phyloP scores from a whole-genome alignment of 2,888 invertebrate genomes.

The Kryphioiulus occultus region DNA sequence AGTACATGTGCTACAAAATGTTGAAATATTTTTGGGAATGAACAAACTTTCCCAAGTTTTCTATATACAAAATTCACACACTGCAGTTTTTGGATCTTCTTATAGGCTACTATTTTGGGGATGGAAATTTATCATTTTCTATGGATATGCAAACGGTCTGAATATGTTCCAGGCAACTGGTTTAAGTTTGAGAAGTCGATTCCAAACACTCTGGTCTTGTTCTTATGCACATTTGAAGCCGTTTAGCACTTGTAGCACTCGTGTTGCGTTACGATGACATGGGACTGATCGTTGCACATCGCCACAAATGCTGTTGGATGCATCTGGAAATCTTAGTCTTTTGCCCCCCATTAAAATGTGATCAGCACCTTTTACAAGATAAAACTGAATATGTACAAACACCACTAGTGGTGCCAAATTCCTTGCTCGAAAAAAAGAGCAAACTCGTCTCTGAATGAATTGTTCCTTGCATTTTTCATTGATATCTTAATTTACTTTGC shows the following conservation, averaged over 20 bases:
- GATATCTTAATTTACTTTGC: constrained; percentile 50
- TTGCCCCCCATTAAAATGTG: neutral
- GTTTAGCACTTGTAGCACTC: neutral
- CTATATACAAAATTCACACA: constrained; percentile 17
- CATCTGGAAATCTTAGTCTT: neutral
- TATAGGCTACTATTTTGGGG: neutral
- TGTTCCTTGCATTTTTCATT: neutral
- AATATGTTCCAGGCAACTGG: neutral
- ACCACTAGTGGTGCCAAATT: neutral
- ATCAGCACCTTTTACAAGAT: constrained; percentile 20
- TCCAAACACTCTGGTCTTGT: neutral
- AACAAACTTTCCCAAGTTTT: neutral
- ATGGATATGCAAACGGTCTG: neutral
- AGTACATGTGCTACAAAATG: neutral
- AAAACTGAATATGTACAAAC: neutral
- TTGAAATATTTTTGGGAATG: neutral
- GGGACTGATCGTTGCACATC: neutral
- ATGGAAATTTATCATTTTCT: neutral
- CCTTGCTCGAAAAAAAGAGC: neutral
- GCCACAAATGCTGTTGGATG: neutral
- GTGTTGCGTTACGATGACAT: neutral
- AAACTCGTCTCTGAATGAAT: neutral
- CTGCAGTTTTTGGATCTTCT: neutral
- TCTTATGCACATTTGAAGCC: neutral
- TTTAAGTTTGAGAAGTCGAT: neutral